Conservation (phyloP, 2,113 vertebrate genomes). For the Pangasianodon hypophthalmus region DNA sequence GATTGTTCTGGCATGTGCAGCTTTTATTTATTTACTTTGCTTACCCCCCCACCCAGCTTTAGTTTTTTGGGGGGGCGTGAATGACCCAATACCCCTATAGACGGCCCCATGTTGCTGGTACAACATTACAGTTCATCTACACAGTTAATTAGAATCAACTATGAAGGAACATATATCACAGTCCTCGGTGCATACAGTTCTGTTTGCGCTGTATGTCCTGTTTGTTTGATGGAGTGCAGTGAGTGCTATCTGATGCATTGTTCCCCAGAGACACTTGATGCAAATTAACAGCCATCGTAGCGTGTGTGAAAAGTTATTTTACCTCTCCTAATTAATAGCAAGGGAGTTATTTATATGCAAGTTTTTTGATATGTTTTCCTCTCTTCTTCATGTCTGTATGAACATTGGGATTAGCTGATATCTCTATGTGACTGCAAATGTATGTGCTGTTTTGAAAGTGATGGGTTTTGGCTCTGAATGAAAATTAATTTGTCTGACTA, state of each 20-base stretch:
- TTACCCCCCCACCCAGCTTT: not conserved
- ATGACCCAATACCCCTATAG: not conserved
- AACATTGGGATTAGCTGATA: not conserved
- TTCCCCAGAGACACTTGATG: conserved; percentile 37
- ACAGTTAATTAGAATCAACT: not conserved
- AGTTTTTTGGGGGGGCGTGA: not conserved
- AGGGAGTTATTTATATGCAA: conserved; percentile 41
- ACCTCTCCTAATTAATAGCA: conserved; percentile 46
- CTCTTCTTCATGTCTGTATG: conserved; percentile 20
- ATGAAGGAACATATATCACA: conserved; percentile 10
- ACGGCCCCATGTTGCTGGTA: not conserved
- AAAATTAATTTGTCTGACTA: not conserved
- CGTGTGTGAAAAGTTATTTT: conserved; percentile 43
- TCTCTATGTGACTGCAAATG: not conserved
- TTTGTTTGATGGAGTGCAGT: conserved; percentile 3
- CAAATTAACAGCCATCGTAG: conserved; percentile 33
- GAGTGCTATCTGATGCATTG: not conserved
- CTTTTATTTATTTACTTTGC: not conserved
- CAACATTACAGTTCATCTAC: not conserved
- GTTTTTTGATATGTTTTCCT: not conserved
- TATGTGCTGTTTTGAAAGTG: not conserved
- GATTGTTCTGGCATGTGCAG: not conserved
- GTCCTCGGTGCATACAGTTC: not conserved
- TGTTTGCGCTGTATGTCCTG: not conserved
- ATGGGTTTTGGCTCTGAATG: not conserved